A percentile compares a stretch with the other conserved stretches of the same genome.
phyloP scores from a whole-genome alignment of 1,140 invertebrate species.

The Saccostrea cuccullata region DNA sequence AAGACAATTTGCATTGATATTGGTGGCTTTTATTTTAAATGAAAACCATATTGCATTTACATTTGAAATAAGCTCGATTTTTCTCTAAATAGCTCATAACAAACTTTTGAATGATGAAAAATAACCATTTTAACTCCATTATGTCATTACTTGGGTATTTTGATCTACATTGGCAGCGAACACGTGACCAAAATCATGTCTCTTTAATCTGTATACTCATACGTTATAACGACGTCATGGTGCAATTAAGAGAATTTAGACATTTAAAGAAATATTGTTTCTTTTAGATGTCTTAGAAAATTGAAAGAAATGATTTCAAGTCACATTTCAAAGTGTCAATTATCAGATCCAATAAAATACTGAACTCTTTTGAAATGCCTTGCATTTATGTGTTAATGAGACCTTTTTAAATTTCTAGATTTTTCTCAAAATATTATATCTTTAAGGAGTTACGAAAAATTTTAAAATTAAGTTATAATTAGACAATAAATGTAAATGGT shows the following conservation, averaged over 20 bases:
- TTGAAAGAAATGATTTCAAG: neutral
- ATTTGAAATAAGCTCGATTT: neutral
- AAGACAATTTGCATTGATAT: constrained; percentile 21
- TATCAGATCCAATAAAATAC: neutral
- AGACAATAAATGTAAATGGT: too few species aligned
- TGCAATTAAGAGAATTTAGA: neutral
- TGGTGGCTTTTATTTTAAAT: neutral
- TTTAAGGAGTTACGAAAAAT: too few species aligned
- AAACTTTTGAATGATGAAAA: neutral
- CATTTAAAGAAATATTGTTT: neutral
- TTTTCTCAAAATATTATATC: too few species aligned
- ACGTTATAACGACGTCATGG: neutral
- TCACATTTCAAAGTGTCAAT: constrained; percentile 2
- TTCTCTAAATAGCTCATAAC: constrained; percentile 4
- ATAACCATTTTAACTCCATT: neutral
- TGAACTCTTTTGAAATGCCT: neutral
- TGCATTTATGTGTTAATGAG: constrained; percentile 4
- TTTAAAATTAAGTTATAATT: too few species aligned
- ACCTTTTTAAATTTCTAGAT: neutral
- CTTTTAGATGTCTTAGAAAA: neutral
- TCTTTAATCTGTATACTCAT: constrained; percentile 19
- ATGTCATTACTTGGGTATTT: neutral
- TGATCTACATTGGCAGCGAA: constrained; percentile 10
- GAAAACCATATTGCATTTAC: neutral
- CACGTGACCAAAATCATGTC: neutral